Evolutionary conservation across 2,797 vertebrate species (phyloP).

Genomic region (Atherinosoma microstoma): DNA sequence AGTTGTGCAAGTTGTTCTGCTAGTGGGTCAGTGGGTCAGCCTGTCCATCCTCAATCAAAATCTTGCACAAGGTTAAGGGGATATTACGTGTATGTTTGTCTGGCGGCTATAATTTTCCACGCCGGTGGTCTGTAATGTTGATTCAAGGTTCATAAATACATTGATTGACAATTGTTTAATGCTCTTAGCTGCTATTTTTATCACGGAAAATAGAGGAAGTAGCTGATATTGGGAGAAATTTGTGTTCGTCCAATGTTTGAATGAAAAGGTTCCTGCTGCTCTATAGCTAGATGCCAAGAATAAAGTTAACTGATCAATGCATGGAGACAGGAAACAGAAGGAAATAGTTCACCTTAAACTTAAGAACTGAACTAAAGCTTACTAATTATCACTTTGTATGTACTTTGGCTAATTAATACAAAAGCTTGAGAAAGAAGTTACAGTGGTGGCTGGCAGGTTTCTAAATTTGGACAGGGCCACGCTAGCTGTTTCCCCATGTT

Average conservation of each 20-base stretch:
- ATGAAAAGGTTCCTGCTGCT: neutral
- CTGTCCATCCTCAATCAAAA: constrained; percentile 34
- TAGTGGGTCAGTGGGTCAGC: constrained; percentile 37
- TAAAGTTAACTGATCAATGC: neutral
- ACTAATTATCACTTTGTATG: constrained; percentile 17
- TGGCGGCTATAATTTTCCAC: constrained; percentile 3
- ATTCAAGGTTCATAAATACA: constrained; percentile 13
- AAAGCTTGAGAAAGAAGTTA: neutral
- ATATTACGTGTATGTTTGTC: constrained; percentile 28
- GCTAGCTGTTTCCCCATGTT: constrained; percentile 5
- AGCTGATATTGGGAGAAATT: neutral
- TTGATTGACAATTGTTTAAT: neutral
- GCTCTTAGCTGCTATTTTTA: constrained; percentile 5
- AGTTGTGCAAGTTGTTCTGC: constrained; percentile 33
- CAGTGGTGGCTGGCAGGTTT: constrained; percentile 5
- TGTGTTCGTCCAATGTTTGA: neutral
- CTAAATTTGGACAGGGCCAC: constrained; percentile 11
- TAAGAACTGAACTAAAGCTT: neutral
- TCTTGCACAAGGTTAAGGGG: constrained; percentile 21
- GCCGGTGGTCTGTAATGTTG: neutral
- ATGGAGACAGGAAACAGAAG: neutral
- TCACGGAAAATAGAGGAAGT: neutral
- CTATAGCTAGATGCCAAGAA: neutral
- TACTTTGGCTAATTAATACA: constrained; percentile 14
- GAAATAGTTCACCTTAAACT: neutral